Base-by-base conservation (phyloP, 2,888 invertebrate genomes). In the Prosopocoilus inquinatus region DNA sequence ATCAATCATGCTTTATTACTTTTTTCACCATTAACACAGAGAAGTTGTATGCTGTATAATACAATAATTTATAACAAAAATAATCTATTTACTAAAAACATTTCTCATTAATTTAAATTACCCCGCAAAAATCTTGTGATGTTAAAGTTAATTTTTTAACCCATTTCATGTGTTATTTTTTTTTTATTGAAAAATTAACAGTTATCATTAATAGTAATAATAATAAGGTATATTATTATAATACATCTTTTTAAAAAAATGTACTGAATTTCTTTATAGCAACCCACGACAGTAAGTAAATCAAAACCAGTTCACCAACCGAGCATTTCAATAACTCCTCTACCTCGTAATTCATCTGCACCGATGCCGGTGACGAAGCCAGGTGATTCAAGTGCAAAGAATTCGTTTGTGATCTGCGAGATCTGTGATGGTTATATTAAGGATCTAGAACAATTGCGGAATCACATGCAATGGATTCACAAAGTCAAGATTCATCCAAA, bases 391-490 rank as follows among this genome's bases (percentile, higher is more conserved):
- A 78, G 82, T 48, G 85, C 83, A 62, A 92, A 92, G 75, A 88
- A 87, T 66, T 86, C 90, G 28, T 94, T 94, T 77, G 94, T 95
- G 63, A 92, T 95, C 65, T 97, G 96, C 77, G 96, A 96, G 80
- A 95, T 96, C 61, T 97, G 96, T 78, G 96, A 96, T 72, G 95
- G 95, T 15, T 96, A 95, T 73, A 96, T 96, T 60, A 94, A 95
- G 81, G 96, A 96, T 77, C 81, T 95, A 70, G 94, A 95, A 70
- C 94, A 95, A 73, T 79, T 96, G 60, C 83, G 96, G 61, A 95
- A 95, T 76, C 96, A 96, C 74, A 96, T 96, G 93, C 95, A 94
- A 73, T 96, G 94, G 92, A 95, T 96, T 75, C 96, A 96, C 77
- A 95, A 96, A 84, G 93, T 94, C 65, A 94, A 94, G 78, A 95